A percentile compares a stretch with the other conserved stretches of the same genome.
Conservation (phyloP, 2,888 invertebrate species). For the Griposia aprilina region DNA sequence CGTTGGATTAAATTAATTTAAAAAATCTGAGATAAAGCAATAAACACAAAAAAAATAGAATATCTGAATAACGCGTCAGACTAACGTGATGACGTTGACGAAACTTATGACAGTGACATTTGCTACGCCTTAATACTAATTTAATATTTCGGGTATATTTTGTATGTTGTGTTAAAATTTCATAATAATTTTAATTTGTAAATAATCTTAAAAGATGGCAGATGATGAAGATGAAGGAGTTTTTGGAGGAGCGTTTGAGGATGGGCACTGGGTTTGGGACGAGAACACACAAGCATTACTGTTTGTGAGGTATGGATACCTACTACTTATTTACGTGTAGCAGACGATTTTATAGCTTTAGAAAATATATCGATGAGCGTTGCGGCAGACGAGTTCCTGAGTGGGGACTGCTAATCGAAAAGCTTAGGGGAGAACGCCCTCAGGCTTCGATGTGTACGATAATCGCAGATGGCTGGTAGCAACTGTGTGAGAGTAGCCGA, state of each 20-base stretch:
- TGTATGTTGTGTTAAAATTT: slow-evolving; percentile 15
- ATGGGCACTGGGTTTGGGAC: slow-evolving; percentile 90
- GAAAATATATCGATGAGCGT: background rate
- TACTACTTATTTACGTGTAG: background rate
- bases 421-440: background rate
- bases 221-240: slow-evolving; percentile 85
- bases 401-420: background rate
- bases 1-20: background rate
- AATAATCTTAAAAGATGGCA: slow-evolving; percentile 72
- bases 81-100: background rate
- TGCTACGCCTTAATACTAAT: slow-evolving; percentile 3
- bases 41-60: background rate
- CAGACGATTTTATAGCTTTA: background rate
- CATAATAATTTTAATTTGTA: slow-evolving; percentile 27
- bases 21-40: background rate
- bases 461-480: background rate
- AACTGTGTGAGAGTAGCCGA: background rate
- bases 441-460: background rate
- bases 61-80: background rate
- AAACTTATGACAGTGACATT: slow-evolving; percentile 19
- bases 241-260: slow-evolving; percentile 83
- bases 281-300: slow-evolving; percentile 74
- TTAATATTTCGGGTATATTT: background rate
- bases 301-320: slow-evolving; percentile 79
- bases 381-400: background rate